Evolutionary conservation across 1,140 invertebrate species (phyloP).

Genomic region (Aphelenchoides besseyi): DNA sequence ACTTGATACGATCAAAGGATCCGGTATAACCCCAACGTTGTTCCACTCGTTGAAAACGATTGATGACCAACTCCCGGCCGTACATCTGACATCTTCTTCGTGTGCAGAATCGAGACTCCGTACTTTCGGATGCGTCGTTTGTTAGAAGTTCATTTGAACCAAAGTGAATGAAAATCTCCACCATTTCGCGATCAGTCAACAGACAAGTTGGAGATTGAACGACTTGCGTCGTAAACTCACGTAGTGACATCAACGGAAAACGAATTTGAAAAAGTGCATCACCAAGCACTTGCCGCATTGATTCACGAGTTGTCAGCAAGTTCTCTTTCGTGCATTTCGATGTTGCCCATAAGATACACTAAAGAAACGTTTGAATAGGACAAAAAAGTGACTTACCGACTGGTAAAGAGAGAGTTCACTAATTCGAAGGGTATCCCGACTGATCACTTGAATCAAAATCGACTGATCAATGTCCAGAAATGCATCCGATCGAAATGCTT

Average conservation of each 20-base stretch:
- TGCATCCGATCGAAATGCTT: conserved; percentile 76
- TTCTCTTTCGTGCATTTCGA: conserved; percentile 73
- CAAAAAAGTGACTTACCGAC: conserved; percentile 63
- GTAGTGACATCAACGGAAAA: conserved; percentile 81
- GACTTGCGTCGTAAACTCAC: conserved; percentile 79
- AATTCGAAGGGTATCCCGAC: conserved; percentile 78
- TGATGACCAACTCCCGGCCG: conserved; percentile 77
- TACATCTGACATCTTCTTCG: conserved; percentile 77
- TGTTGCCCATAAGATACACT: conserved; percentile 72
- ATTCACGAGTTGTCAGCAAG: conserved; percentile 71
- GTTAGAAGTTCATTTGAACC: too few relatives aligned
- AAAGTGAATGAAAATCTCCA: conserved; percentile 70
- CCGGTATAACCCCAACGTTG: conserved; percentile 82
- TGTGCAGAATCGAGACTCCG: conserved; percentile 65
- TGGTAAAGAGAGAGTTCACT: conserved; percentile 69
- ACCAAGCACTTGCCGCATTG: conserved; percentile 72
- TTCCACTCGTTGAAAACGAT: conserved; percentile 77
- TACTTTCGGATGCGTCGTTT: neutral
- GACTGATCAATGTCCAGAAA: conserved; percentile 83
- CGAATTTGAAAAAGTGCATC: conserved; percentile 72
- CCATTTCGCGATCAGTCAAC: conserved; percentile 73
- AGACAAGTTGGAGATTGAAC: conserved; percentile 71
- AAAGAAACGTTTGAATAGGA: conserved; percentile 15
- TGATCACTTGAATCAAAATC: conserved; percentile 75
- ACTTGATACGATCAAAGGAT: conserved; percentile 78